Conservation (phyloP, 2,888 invertebrate species). For the Phaonia tiefii region DNA sequence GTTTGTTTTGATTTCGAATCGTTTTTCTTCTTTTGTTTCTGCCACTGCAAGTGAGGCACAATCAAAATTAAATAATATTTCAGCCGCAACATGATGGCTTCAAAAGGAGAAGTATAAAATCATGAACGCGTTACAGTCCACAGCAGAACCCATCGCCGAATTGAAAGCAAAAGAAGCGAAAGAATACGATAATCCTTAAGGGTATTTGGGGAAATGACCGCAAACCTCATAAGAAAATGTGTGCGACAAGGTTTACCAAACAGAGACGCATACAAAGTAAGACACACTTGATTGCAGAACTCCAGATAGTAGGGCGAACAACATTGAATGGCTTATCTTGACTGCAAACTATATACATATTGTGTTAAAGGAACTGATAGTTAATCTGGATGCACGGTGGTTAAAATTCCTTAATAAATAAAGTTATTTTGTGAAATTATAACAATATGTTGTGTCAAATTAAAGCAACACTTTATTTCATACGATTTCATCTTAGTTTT, state of each 20-base stretch:
- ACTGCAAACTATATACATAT: not conserved
- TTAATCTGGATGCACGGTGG: too few species aligned
- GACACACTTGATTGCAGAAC: not conserved
- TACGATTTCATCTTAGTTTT: too few species aligned
- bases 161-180: conserved; percentile 19
- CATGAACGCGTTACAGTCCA: not conserved
- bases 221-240: conserved; percentile 56
- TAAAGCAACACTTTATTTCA: too few species aligned
- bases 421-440: too few species aligned
- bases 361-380: not conserved
- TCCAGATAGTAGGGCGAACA: not conserved
- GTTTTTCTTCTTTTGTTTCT: not conserved
- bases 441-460: too few species aligned
- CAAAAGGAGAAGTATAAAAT: conserved; percentile 1
- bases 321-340: conserved; percentile 15
- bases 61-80: conserved; percentile 50
- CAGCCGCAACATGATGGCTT: conserved; percentile 33
- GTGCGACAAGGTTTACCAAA: conserved; percentile 4
- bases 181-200: conserved; percentile 1
- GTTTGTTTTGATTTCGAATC: not conserved
- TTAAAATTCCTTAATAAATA: too few species aligned
- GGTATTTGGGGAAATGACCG: conserved; percentile 63
- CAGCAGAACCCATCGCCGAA: not conserved
- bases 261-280: conserved; percentile 1
- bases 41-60: conserved; percentile 19